Base-by-base conservation (phyloP, 2,113 vertebrate genomes). In the Silurus asotus region DNA sequence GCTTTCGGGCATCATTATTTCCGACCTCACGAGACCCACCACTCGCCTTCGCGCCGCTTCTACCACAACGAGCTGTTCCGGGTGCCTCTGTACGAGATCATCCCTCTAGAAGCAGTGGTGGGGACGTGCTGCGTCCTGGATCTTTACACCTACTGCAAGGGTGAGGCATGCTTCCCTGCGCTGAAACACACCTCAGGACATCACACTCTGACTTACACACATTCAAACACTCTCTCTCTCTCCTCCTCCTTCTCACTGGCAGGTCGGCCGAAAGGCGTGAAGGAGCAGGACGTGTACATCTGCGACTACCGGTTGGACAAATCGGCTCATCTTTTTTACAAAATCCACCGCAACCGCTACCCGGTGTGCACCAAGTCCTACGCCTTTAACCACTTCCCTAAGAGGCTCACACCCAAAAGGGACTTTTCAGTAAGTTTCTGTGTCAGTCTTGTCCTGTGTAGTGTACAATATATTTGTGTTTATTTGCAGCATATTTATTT, bases 1-100 rank as follows among this genome's bases (percentile, higher is more conserved):
- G 98, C 98, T 62, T 99, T 99, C 59, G 98, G 98, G 82, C 98
- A 99, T 88, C 98, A 99, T 90, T 99, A 99, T 89, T 99, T 99
- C 95, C 97, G 98, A 87, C 98, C 98, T 0, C 98, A 99, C 0
- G 98, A 99, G 93, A 99, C 98, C 0, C 98, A 99, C 89, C 98
- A 99, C 51, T 98, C 98, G 25, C 98, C 98, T 0, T 99, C 98
- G 0, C 96, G 98, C 0, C 96, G 97, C 48, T 99, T 99, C 90
- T 99, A 99, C 88, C 97, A 98, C 90, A 99, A 99, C 0, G 98
- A 99, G 90, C 94, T 99, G 0, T 99, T 99, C 93, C 95, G 98
- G 53, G 97, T 99, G 93, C 98, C 98, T 0, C 90, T 99, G 1
- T 99, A 99, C 1, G 98, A 99, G 92, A 99, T 99, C 88, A 98